Base-by-base conservation (phyloP, 2,888 invertebrate genomes). In the Ornithoptera alexandrae region DNA sequence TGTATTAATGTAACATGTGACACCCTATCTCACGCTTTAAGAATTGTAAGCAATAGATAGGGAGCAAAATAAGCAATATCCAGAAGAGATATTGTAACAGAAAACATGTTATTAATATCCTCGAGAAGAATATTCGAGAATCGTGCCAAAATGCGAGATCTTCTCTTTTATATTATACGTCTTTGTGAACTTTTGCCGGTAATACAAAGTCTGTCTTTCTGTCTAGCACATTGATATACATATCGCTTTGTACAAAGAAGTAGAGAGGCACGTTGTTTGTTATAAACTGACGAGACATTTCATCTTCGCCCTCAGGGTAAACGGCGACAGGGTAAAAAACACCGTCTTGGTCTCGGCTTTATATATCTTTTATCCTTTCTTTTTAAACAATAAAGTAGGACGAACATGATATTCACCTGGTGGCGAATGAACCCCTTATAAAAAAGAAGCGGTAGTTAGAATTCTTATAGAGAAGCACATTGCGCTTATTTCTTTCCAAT, bases 31-130 rank as follows among this genome's bases (percentile, higher is more conserved):
- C 15, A 50, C 50, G 18, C 50, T 17, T 15, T 17, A 1, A 12
- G 50, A 50, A 50, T 50, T 15, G 50, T 50, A 50, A 17, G 50
- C 50, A 39, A 10, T 39, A 39, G 24, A 18, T 10, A 39, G 30
- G 50, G 50, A 15, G 56, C 20, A 57, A 30, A 46, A 62, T n/a
- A 56, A 42, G 62, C 42, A 62, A 62, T 56, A n/a, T 67, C 57
- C 17, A 12, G 10, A 20, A 39, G 7, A 50, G 57, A 62, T 57
- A 56, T 56, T 36, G n/a, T 24, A 50, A 62, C 39, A 57, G 62
- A 62, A 57, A 67, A 62, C 30, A 66, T 60, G 15, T 42, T 62
- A 67, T 64, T 64, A 58, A 65, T 36, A 62, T 62, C 42, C 22
- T 42, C n/a, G 57, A 42, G 24, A 62, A 65, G 57, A 22, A 18